These are phyloP conservation scores for Silurus meridionalis DNA, from an alignment of 2,113 vertebrate species.

Conservation along the genomic window DNA sequence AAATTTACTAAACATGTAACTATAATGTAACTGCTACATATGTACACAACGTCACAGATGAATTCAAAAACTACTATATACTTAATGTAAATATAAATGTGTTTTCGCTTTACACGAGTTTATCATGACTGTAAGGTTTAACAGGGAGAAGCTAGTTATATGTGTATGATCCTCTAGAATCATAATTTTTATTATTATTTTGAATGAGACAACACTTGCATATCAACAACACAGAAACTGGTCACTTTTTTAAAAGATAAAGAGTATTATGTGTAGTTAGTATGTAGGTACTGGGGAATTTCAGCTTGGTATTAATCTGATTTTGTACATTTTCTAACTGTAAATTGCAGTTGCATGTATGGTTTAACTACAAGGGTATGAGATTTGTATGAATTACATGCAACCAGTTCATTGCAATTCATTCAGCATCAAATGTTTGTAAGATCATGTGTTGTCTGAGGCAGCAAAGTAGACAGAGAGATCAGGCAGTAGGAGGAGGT, in stretches of 20 bases:
- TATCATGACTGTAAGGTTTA: not conserved
- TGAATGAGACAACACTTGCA: not conserved
- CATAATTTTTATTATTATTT: conserved; percentile 4
- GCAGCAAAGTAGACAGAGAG: not conserved
- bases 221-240: not conserved
- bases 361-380: no score
- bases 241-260: not conserved
- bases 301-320: not conserved
- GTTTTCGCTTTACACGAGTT: not conserved
- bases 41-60: not conserved
- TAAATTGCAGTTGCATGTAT: not conserved
- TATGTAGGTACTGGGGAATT: not conserved
- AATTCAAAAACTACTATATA: not conserved
- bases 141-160: not conserved
- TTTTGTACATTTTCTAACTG: not conserved
- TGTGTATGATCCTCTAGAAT: not conserved
- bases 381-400: not conserved
- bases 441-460: not conserved
- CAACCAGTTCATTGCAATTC: not conserved
- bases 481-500: no score
- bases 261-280: not conserved
- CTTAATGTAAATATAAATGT: not conserved
- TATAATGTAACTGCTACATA: not conserved
- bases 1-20: not conserved
- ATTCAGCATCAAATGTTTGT: not conserved